Evolutionary conservation across 2,113 vertebrate genomes (phyloP), one percentile per base, ranked within the genome.

Genomic region (Psettodes erumei): DNA sequence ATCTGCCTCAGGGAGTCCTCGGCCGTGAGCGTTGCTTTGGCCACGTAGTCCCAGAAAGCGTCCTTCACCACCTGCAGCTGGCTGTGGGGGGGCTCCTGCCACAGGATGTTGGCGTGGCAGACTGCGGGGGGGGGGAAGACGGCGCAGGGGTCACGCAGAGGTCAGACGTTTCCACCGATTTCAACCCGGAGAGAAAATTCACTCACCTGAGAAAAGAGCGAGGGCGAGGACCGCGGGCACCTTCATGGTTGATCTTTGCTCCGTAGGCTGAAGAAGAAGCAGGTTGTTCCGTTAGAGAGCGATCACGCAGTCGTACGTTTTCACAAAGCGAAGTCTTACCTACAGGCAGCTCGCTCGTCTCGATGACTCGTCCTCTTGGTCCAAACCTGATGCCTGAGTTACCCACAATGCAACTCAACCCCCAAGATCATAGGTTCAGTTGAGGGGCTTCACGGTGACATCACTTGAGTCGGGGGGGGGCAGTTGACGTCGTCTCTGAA

Each of bases 31-130:
- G 91, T 93, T 1, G 75, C 89, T 45, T 90, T 83, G 25, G 83
- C 74, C 2, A 91, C 89, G 28, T 92, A 93, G 58, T 93, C 91
- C 93, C 91, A 94, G 38, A 93, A 94, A 11, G 91, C 86, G 62
- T 92, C 85, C 37, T 77, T 93, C 50, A 93, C 81, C 71, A 92
- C 21, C 0, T 94, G 92, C 73, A 93, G 74, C 42, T 77, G 83
- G 71, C 19, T 81, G 68, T 88, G 90, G 75, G 91, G 84, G 5
- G 85, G 78, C 28, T 88, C 86, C 2, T 79, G 86, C 88, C 90
- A 92, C 72, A 92, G 47, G 7, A 93, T 11, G 85, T 92, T 92
- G 79, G 89, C 93, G 10, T 91, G 77, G 83, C 92, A 92, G 35
- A 81, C 93, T 93, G 72, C 3, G 25, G 5, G 37, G 1, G 0